Conservation (phyloP, 2,113 vertebrate species). For the Heteronetta atricapilla region DNA sequence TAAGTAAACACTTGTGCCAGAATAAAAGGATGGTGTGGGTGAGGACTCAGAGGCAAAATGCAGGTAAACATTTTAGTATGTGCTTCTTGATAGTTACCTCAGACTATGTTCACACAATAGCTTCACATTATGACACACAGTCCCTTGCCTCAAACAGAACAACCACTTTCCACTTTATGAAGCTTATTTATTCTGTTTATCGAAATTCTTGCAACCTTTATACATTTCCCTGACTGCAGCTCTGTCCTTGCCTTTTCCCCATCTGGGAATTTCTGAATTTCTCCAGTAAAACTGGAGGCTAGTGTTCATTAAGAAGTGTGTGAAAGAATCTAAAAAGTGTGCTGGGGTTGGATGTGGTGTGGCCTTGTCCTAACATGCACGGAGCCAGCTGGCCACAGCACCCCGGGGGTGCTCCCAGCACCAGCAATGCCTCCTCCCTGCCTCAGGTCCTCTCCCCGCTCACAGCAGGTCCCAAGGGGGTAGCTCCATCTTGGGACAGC, state of each 20-base stretch:
- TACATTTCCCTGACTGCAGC: not conserved
- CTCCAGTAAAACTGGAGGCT: not conserved
- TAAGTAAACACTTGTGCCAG: not conserved
- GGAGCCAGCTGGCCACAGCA: not conserved
- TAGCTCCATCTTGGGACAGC: not conserved
- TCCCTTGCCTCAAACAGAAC: not conserved
- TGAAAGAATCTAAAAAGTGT: not conserved
- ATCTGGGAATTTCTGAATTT: not conserved
- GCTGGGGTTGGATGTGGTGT: not conserved
- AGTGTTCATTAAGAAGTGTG: not conserved
- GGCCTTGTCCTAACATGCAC: not conserved
- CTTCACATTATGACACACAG: not conserved
- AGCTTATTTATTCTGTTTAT: not conserved
- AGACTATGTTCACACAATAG: not conserved
- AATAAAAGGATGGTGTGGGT: fast-evolving
- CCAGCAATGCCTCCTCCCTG: not conserved
- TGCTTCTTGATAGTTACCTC: not conserved
- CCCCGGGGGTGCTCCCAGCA: not conserved
- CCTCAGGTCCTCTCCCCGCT: not conserved
- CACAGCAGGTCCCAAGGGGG: fast-evolving
- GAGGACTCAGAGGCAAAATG: not conserved
- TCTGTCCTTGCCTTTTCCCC: not conserved
- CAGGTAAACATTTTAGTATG: not conserved
- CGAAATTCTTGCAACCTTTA: not conserved
- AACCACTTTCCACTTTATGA: not conserved